Evolutionary conservation across 2,797 vertebrate species (phyloP), one percentile per base, ranked within the genome.

Genomic region (Potorous gilbertii): DNA sequence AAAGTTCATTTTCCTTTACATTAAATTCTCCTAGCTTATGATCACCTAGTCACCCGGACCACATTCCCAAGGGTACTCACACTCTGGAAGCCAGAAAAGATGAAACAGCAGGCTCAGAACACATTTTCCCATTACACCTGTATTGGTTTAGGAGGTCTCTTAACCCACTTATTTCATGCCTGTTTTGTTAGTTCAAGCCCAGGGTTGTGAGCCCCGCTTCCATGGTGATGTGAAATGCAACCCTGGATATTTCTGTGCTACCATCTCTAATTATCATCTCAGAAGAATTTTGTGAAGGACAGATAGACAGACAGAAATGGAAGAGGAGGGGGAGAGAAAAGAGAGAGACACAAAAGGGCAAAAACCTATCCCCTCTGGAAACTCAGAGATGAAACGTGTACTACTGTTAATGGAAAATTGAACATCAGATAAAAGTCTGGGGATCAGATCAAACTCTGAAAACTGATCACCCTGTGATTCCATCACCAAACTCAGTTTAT

Each of bases 401-500:
- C 4, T 52, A 6, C 0, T 93, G 10, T 21, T 57, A 97, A 95
- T 40, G 18, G 89, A 92, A 97, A 97, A 96, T 56, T 66, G 92
- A 18, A 91, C 55, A 95, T 0, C 0, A 81, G 91, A 97, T n/a
- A 29, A 93, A 96, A 96, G 94, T 34, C 52, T 74, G 56, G 62
- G 94, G 91, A 95, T 96, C 59, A 1, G 0, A 92, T 93, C 56
- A 92, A 95, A 97, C 40, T 29, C 2, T 46, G 74, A 12, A 93
- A 59, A 95, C 56, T 92, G 59, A 57, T 92, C 96, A 52, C 90
- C 10, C 50, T 91, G 57, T 90, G 95, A 3, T 66, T 94, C 55
- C 90, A 97, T 96, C 94, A 97, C 95, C 95, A 87, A 97, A 52
- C 66, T 0, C 93, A 93, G 94, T 91, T 94, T 97, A 96, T 62